Percentiles rank a stretch among this genome's conserved stretches.
Evolutionary conservation across 2,888 invertebrate species (phyloP).

Genomic region (Lampropteryx suffumata): DNA sequence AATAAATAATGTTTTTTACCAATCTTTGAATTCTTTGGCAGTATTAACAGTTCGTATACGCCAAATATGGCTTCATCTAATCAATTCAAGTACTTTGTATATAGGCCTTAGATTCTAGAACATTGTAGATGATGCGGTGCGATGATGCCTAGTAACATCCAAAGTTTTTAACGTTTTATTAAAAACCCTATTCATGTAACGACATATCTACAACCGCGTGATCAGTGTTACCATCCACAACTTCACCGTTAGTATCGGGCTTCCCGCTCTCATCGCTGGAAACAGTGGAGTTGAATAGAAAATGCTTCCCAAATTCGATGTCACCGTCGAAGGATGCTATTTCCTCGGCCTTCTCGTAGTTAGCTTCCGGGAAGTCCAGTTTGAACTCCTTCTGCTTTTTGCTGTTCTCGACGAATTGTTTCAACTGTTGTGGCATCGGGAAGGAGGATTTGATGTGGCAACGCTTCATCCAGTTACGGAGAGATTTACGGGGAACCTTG

Average conservation of each 20-base stretch:
- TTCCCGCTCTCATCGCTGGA: conserved; percentile 62
- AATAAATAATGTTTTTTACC: conserved; percentile 17
- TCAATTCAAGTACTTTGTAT: conserved; percentile 4
- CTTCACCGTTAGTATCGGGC: conserved; percentile 42
- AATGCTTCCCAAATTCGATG: conserved; percentile 73
- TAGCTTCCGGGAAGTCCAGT: conserved; percentile 42
- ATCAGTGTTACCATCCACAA: conserved; percentile 45
- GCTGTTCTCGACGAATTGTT: conserved; percentile 82
- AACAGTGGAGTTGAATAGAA: conserved; percentile 51
- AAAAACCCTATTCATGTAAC: conserved; percentile 50
- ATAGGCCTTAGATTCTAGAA: neutral
- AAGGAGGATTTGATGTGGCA: conserved; percentile 84
- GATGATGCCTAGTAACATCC: too few relatives aligned
- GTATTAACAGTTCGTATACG: conserved; percentile 38
- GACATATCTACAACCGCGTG: conserved; percentile 62
- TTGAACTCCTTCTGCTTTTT: conserved; percentile 73
- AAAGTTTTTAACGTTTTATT: too few relatives aligned
- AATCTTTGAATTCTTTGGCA: conserved; percentile 45
- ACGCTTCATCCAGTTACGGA: conserved; percentile 85
- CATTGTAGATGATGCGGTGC: too few relatives aligned
- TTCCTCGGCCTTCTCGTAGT: conserved; percentile 51
- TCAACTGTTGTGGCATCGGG: conserved; percentile 82
- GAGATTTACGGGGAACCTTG: conserved; percentile 83
- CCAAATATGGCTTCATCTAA: conserved; percentile 23
- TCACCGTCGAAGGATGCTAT: conserved; percentile 49